Percentiles rank a stretch among this genome's conserved stretches.
These are phyloP conservation scores for Phengaris arion DNA, from an alignment of 2,888 invertebrate species.

Conservation along the genomic window DNA sequence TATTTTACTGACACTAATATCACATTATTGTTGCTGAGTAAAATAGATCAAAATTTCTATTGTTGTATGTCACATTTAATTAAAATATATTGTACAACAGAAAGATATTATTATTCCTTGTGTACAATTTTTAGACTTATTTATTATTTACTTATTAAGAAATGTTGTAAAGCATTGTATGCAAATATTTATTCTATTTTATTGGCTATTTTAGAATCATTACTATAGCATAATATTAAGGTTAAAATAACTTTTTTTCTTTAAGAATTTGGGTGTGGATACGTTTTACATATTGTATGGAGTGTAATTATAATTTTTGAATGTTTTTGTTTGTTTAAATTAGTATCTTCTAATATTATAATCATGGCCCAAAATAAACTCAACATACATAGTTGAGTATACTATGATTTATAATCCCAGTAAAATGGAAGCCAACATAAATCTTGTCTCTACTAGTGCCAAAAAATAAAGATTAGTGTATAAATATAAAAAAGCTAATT, in stretches of 20 bases:
- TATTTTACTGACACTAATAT: no score
- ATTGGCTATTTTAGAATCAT: not conserved
- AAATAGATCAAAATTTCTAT: no score
- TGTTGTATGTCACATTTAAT: not conserved
- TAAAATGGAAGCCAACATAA: no score
- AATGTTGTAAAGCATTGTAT: not conserved
- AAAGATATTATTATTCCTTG: not conserved
- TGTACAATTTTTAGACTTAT: not conserved
- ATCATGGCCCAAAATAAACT: not conserved
- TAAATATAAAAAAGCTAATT: no score
- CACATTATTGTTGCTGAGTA: no score
- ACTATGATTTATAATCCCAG: no score
- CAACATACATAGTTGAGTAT: no score
- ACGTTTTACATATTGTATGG: not conserved
- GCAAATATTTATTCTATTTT: not conserved
- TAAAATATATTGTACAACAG: not conserved
- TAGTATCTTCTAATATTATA: not conserved
- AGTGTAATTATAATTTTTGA: conserved; percentile 12
- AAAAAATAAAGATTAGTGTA: no score
- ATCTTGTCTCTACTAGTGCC: no score
- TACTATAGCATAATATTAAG: not conserved
- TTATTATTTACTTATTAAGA: not conserved
- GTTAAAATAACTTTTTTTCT: not conserved
- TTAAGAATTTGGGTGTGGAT: not conserved
- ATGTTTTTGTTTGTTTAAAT: conserved; percentile 18